Conservation (phyloP, 2,797 vertebrate genomes). For the Ispidina picta region DNA sequence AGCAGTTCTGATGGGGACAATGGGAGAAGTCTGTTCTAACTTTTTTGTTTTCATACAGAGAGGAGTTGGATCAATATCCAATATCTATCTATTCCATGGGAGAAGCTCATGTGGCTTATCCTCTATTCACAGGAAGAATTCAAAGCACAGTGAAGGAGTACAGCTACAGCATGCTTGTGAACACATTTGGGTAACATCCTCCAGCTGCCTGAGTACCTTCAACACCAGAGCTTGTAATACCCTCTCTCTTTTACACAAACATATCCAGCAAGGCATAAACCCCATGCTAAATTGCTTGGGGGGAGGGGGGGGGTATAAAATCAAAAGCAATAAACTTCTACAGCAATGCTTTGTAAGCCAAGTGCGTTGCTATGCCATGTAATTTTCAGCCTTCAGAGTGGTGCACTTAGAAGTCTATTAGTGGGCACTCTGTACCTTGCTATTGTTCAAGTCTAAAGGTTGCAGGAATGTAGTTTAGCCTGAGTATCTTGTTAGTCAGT, state of each 20-base stretch:
- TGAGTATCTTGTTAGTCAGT: background rate
- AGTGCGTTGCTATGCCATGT: background rate
- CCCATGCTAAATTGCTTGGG: accelerated
- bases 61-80: background rate
- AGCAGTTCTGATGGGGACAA: background rate
- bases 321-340: background rate
- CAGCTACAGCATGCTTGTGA: background rate
- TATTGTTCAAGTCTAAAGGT: background rate
- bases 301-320: background rate
- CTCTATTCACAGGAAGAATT: background rate
- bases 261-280: background rate
- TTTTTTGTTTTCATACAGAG: background rate
- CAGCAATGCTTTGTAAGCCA: background rate
- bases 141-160: background rate
- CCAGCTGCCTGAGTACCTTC: background rate
- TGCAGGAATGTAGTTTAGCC: background rate
- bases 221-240: background rate
- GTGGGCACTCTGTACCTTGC: background rate
- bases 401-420: background rate
- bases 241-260: background rate
- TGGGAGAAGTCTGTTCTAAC: background rate
- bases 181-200: accelerated
- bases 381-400: background rate
- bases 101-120: background rate
- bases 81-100: accelerated